Evolutionary conservation across 2,797 vertebrate genomes (phyloP).

Genomic region (Scolopax rusticola): DNA sequence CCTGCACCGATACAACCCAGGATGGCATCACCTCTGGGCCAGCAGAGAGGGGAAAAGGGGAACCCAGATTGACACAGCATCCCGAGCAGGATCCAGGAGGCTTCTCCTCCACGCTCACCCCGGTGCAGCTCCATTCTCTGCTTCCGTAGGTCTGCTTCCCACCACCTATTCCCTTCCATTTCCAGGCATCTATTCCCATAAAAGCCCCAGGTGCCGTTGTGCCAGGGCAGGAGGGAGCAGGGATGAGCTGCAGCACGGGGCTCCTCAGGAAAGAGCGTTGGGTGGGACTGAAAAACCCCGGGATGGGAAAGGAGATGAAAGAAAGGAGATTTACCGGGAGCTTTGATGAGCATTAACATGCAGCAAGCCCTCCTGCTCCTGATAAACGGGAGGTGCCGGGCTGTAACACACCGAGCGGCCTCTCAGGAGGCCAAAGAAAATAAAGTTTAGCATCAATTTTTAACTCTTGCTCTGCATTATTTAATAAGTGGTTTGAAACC

Average conservation of each 20-base stretch:
- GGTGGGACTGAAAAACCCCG: neutral
- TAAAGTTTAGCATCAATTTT: slow-evolving; percentile 48
- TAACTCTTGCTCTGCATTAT: slow-evolving; percentile 54
- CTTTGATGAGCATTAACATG: neutral
- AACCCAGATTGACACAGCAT: neutral
- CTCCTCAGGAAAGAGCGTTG: neutral
- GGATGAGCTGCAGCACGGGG: neutral
- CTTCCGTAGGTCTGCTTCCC: neutral
- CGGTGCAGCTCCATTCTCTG: accelerated
- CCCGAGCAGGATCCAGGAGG: neutral
- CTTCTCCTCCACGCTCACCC: neutral
- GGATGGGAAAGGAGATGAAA: neutral
- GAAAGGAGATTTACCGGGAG: neutral
- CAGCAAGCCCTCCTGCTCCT: neutral
- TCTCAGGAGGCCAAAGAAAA: slow-evolving; percentile 19
- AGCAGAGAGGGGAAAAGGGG: neutral
- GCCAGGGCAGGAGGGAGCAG: neutral
- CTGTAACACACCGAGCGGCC: neutral
- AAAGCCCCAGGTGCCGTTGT: accelerated
- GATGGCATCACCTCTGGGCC: too few species aligned
- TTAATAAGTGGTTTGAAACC: slow-evolving; percentile 58
- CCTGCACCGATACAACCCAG: accelerated
- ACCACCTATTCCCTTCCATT: accelerated
- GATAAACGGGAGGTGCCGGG: neutral
- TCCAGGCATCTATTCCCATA: accelerated